Evolutionary conservation across 2,797 vertebrate genomes (phyloP).

Genomic region (Chelon labrosus): DNA sequence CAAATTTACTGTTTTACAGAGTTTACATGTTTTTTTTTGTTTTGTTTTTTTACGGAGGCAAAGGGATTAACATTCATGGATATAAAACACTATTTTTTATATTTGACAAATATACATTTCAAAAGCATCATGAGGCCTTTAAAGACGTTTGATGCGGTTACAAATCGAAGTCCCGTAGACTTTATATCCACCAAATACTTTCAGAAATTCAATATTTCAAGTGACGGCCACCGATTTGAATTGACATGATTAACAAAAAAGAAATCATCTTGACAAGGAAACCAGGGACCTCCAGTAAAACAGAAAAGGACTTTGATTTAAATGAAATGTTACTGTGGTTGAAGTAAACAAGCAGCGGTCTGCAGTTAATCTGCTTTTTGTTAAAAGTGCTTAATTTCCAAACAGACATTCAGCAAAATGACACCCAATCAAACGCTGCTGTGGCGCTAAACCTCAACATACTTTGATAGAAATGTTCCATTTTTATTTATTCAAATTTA

Average conservation of each 20-base stretch:
- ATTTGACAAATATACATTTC: conserved; percentile 5
- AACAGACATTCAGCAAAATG: conserved; percentile 7
- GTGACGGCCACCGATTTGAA: conserved; percentile 9
- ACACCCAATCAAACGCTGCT: conserved; percentile 5
- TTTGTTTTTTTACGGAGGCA: background rate
- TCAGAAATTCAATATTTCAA: conserved; percentile 15
- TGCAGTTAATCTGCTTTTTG: background rate
- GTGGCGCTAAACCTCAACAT: background rate
- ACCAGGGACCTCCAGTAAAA: background rate
- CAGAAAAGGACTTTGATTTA: background rate
- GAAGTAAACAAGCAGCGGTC: background rate
- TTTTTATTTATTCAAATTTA: background rate
- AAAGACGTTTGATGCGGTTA: background rate
- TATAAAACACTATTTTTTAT: conserved; percentile 18
- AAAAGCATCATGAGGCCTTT: conserved; percentile 6
- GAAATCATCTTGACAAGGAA: conserved; percentile 11
- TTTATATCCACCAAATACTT: conserved; percentile 23
- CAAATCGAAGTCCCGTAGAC: background rate
- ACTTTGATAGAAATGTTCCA: background rate
- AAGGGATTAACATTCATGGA: conserved; percentile 1
- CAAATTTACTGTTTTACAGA: conserved; percentile 24
- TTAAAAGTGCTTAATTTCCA: background rate
- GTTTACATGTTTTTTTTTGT: conserved; percentile 12
- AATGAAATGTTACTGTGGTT: background rate
- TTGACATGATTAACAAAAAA: background rate